Conservation (phyloP, 1,140 invertebrate species). For the Portunus trituberculatus region DNA sequence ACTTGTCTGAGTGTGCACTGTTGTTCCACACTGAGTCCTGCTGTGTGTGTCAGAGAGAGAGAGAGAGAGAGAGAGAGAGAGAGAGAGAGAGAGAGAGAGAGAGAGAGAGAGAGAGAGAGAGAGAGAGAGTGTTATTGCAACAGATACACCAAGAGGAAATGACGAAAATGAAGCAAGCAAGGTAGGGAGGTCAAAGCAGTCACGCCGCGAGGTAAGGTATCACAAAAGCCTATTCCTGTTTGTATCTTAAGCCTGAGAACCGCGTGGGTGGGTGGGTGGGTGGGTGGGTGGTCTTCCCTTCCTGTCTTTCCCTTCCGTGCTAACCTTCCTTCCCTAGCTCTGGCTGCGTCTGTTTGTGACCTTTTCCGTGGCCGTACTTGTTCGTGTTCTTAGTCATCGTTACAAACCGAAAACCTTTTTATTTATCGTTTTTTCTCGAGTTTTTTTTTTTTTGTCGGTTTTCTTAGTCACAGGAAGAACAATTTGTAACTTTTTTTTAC, state of each 20-base stretch:
- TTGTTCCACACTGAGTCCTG: background rate
- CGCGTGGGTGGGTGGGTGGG: background rate
- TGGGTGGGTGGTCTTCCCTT: background rate
- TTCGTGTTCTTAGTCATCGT: too few relatives aligned
- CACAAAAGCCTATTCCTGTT: background rate
- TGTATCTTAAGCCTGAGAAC: background rate
- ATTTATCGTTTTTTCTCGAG: too few relatives aligned
- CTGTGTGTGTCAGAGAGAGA: background rate
- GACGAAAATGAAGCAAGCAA: background rate
- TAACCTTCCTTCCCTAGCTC: background rate
- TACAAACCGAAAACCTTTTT: too few relatives aligned
- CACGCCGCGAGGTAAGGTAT: background rate
- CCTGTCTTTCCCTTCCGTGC: background rate
- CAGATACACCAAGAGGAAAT: background rate
- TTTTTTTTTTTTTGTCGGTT: too few relatives aligned
- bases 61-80: background rate
- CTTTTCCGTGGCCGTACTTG: background rate
- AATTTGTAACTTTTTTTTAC: background rate
- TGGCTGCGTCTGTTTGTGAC: background rate
- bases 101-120: slow-evolving; percentile 27
- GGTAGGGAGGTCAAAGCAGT: background rate
- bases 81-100: background rate
- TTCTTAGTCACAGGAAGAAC: too few relatives aligned
- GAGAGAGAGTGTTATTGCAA: background rate
- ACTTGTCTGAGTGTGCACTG: background rate